These are phyloP conservation scores for Cactoblastis cactorum DNA, from an alignment of 2,888 invertebrate genomes.

Conservation along the genomic window DNA sequence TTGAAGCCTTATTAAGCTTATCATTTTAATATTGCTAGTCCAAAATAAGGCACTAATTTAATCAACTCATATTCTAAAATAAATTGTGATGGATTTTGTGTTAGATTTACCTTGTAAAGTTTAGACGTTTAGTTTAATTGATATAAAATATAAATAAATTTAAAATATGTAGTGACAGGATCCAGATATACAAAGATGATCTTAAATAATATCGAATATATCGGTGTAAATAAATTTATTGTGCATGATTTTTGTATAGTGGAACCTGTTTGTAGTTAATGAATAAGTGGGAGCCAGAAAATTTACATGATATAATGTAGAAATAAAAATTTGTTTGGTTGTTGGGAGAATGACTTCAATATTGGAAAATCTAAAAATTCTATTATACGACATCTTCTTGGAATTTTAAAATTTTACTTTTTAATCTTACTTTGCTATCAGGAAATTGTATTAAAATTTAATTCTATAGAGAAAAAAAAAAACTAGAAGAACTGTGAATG, in stretches of 20 bases:
- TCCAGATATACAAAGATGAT: background rate
- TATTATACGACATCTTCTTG: too few relatives aligned
- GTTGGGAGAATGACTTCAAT: background rate
- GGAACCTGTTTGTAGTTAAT: background rate
- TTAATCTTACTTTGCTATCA: too few relatives aligned
- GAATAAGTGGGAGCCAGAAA: constrained; percentile 10
- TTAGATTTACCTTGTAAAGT: constrained; percentile 60
- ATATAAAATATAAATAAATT: constrained; percentile 17
- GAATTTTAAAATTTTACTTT: too few relatives aligned
- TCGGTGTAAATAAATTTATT: background rate
- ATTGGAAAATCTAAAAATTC: background rate
- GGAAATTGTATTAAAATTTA: too few relatives aligned
- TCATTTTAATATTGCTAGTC: background rate
- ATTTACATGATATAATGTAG: background rate
- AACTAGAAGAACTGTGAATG: too few relatives aligned
- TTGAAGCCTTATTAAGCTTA: too few relatives aligned
- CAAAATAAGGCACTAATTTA: constrained; percentile 35
- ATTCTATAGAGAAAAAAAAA: too few relatives aligned
- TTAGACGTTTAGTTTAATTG: constrained; percentile 27
- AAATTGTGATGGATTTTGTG: constrained; percentile 75
- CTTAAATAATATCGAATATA: background rate
- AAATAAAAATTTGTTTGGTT: background rate
- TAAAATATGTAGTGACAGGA: constrained; percentile 12
- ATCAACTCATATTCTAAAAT: constrained; percentile 78
- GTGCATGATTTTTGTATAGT: background rate